phyloP scores from a whole-genome alignment of 2,888 invertebrate genomes.

The Aspidiotus rigidus region DNA sequence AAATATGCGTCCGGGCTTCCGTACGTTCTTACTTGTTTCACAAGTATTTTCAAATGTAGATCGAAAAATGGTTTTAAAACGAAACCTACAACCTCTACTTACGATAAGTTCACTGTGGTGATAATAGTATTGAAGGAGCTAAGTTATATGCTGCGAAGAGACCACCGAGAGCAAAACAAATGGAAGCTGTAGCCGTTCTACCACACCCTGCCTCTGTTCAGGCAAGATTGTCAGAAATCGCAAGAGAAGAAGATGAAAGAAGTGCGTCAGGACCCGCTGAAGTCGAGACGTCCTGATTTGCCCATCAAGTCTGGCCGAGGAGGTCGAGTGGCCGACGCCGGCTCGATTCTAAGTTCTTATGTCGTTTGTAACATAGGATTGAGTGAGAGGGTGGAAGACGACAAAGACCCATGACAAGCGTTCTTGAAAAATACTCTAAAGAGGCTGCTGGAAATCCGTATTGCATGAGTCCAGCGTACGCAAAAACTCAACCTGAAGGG shows the following conservation, averaged over 20 bases:
- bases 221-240: constrained; percentile 80
- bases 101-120: constrained; percentile 83
- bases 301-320: constrained; percentile 78
- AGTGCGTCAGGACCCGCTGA: constrained; percentile 75
- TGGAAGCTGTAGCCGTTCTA: constrained; percentile 78
- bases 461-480: constrained; percentile 89
- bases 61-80: constrained; percentile 78
- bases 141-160: constrained; percentile 78
- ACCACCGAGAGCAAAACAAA: constrained; percentile 65
- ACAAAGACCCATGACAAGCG: constrained; percentile 85
- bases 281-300: constrained; percentile 70
- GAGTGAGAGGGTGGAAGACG: constrained; percentile 83
- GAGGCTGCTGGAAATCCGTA: constrained; percentile 93
- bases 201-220: constrained; percentile 91
- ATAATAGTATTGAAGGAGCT: constrained; percentile 79
- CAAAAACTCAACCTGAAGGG: constrained; percentile 82
- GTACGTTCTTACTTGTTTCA: too few species aligned
- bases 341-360: constrained; percentile 90
- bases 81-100: constrained; percentile 72
- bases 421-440: constrained; percentile 87
- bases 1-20: too few species aligned
- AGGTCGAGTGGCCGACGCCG: constrained; percentile 87
- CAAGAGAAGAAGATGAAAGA: constrained; percentile 85
- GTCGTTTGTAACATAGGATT: constrained; percentile 91
- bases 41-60: constrained; percentile 73